Evolutionary conservation across 2,797 vertebrate species (phyloP).

Genomic region (Melanotaenia nigrans): DNA sequence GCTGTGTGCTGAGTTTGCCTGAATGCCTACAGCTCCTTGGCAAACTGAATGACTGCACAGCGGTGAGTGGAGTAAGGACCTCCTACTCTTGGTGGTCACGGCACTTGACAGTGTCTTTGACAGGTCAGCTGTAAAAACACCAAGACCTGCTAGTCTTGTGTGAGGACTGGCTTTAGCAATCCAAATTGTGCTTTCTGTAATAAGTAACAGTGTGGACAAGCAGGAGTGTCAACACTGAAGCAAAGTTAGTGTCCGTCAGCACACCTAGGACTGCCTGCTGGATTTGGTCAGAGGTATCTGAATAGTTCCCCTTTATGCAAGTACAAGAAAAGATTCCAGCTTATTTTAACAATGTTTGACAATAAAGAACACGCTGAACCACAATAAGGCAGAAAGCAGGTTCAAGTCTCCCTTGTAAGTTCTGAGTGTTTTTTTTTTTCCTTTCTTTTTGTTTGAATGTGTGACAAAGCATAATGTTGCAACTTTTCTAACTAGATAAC

Average conservation of each 20-base stretch:
- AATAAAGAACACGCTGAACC: constrained; percentile 56
- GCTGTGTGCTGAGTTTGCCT: constrained; percentile 58
- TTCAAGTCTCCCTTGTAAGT: constrained; percentile 80
- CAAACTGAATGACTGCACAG: constrained; percentile 64
- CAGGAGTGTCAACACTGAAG: constrained; percentile 56
- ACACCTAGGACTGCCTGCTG: constrained; percentile 61
- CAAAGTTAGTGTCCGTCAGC: constrained; percentile 58
- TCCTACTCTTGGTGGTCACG: constrained; percentile 17
- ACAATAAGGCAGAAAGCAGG: constrained; percentile 76
- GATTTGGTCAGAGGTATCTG: constrained; percentile 73
- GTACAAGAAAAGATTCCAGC: constrained; percentile 69
- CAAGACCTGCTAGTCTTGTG: constrained; percentile 46
- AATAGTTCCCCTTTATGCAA: constrained; percentile 61
- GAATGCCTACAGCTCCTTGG: constrained; percentile 62
- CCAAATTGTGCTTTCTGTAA: constrained; percentile 78
- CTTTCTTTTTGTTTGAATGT: constrained; percentile 11
- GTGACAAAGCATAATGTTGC: constrained; percentile 40
- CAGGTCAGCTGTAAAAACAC: constrained; percentile 47
- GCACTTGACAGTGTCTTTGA: constrained; percentile 64
- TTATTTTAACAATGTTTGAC: constrained; percentile 51
- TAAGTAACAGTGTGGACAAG: constrained; percentile 66
- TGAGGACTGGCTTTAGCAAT: constrained; percentile 59
- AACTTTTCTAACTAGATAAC: constrained; percentile 29
- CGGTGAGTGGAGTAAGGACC: constrained; percentile 27
- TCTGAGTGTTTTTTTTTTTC: constrained; percentile 46